Evolutionary conservation across 2,888 invertebrate genomes (phyloP).

Genomic region (Petrolisthes cinctipes): DNA sequence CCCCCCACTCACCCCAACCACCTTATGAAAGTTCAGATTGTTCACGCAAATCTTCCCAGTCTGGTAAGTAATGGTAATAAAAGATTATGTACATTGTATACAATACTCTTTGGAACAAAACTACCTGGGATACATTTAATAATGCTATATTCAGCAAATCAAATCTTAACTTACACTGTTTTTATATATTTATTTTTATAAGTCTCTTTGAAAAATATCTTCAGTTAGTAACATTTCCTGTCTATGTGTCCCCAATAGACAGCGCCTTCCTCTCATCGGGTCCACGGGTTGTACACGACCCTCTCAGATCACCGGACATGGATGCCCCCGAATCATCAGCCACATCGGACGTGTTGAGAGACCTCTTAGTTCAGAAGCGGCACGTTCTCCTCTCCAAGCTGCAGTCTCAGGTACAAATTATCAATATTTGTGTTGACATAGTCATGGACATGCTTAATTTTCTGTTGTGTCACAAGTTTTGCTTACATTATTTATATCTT

Average conservation of each 20-base stretch:
- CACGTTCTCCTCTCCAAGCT: conserved; percentile 87
- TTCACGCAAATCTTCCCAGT: conserved; percentile 79
- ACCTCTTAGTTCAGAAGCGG: conserved; percentile 92
- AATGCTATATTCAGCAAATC: too few species aligned
- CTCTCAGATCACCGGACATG: conserved; percentile 81
- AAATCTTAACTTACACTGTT: background rate
- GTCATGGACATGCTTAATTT: background rate
- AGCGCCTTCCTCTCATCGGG: conserved; percentile 50
- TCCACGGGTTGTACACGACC: conserved; percentile 51
- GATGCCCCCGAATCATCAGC: conserved; percentile 67
- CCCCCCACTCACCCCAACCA: conserved; percentile 71
- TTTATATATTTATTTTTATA: background rate
- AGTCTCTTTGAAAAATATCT: background rate
- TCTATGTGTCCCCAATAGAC: conserved; percentile 23
- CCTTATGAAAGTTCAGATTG: conserved; percentile 70
- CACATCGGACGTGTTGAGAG: conserved; percentile 90
- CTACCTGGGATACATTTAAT: background rate
- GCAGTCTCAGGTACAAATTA: conserved; percentile 78
- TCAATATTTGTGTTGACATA: background rate
- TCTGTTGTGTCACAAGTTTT: too few species aligned
- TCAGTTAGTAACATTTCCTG: background rate
- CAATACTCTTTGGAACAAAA: background rate
- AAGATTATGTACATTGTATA: background rate
- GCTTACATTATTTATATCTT: background rate
- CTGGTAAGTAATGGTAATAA: conserved; percentile 70